phyloP scores from a whole-genome alignment of 2,113 vertebrate species.

The Okapia johnstoni region DNA sequence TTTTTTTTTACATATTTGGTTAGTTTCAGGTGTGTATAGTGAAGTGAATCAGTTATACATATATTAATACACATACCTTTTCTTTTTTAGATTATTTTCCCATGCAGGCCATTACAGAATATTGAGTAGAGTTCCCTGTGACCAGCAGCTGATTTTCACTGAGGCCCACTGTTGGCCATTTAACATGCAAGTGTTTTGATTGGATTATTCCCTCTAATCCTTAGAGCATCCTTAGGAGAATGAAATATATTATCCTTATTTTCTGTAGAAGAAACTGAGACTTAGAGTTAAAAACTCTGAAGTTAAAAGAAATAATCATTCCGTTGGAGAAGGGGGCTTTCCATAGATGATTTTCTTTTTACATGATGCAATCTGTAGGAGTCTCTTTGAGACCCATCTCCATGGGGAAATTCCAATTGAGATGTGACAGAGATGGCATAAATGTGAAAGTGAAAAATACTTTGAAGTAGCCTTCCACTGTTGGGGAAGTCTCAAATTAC shows the following conservation, averaged over 20 bases:
- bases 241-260: background rate
- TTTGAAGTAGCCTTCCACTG: background rate
- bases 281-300: background rate
- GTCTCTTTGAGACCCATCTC: background rate
- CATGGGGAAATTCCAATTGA: background rate
- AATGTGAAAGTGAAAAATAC: background rate
- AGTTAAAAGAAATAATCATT: background rate
- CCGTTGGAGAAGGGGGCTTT: background rate
- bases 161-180: background rate
- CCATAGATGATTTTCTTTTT: background rate
- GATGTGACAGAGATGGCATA: background rate
- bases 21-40: background rate
- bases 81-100: background rate
- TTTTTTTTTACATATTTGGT: background rate
- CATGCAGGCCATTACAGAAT: background rate
- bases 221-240: background rate
- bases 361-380: background rate
- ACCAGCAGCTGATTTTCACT: background rate
- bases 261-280: background rate
- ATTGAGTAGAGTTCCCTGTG: background rate
- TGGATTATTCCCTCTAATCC: background rate
- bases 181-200: background rate
- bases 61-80: background rate
- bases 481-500: background rate
- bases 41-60: background rate